Evolutionary conservation across 1,140 invertebrate species (phyloP), one percentile per base, ranked within the genome.

Genomic region (Bilobella aurantiaca): DNA sequence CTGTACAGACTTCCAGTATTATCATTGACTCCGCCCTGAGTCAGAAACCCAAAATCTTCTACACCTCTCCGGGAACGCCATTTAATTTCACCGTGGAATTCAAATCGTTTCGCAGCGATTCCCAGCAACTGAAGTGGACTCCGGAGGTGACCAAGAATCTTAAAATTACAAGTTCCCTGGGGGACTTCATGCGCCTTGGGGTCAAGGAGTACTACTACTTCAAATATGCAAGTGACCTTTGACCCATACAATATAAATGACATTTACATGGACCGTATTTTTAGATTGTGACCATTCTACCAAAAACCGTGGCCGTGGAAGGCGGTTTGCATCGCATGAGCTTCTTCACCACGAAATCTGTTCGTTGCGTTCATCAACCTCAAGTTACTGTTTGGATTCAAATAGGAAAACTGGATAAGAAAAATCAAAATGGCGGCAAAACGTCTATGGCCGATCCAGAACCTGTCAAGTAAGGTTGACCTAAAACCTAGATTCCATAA

Each of bases 181-280:
- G 32, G 0, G 28, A 47, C 1, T 29, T 56, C 16, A 21, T 30
- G 1, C 18, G 34, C 30, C 25, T 42, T 25, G 64, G 53, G 3
- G 47, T 28, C 32, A 23, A 32, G 29, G 28, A 42, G 27, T 56
- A 29, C 2, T 47, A 63, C 25, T 63, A 29, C 42, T 62, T 69
- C 29, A 63, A 69, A 69, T 69, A 65, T 57, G 68, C 66, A 57
- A 67, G 29, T 47, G 8, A 42, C 8, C 8, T 12, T 42, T 42
- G 8, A 3, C 21, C 27, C n/a, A 59, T 27, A 37, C n/a, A n/a
- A n/a, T n/a, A n/a, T n/a, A n/a, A n/a, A n/a, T n/a, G n/a, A n/a
- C n/a, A n/a, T n/a, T n/a, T n/a, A n/a, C n/a, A n/a, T n/a, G 8
- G 31, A 37, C 3, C 5, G 16, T 16, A 37, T 62, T 16, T 25